phyloP scores from a whole-genome alignment of 2,113 vertebrate species.

The Calidris pygmaea region DNA sequence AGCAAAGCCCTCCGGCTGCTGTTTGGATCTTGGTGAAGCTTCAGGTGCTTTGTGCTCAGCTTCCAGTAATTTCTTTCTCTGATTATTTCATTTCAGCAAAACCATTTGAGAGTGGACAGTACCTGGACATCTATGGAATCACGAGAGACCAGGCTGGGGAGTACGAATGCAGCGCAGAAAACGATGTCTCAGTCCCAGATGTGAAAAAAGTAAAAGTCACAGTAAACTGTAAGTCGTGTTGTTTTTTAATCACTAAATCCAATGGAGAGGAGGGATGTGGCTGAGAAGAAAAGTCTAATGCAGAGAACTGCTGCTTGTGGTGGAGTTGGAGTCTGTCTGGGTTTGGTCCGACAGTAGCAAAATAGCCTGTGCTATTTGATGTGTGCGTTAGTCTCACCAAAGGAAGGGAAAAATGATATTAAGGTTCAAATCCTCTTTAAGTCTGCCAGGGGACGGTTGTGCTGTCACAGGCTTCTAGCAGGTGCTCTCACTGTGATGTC shows the following conservation, averaged over 20 bases:
- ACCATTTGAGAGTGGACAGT: slow-evolving; percentile 92
- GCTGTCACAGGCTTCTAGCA: not conserved
- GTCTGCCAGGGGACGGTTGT: not conserved
- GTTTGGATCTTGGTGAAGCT: not conserved
- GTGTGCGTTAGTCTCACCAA: no score
- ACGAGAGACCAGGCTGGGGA: slow-evolving; percentile 95
- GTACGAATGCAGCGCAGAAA: slow-evolving; percentile 94
- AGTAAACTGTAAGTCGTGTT: slow-evolving; percentile 93
- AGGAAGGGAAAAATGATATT: not conserved
- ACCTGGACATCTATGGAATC: slow-evolving; percentile 95
- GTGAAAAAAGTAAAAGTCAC: slow-evolving; percentile 93
- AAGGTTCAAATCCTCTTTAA: not conserved
- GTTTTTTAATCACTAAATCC: not conserved
- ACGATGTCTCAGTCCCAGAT: slow-evolving; percentile 92
- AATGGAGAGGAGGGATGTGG: not conserved
- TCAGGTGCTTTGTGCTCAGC: not conserved
- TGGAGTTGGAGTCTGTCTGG: not conserved
- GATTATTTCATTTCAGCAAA: slow-evolving; percentile 78
- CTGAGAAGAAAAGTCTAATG: not conserved
- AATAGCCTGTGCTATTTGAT: not conserved
- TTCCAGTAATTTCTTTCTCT: not conserved
- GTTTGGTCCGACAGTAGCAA: rapidly evolving
- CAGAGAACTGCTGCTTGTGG: not conserved
- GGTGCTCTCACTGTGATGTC: not conserved
- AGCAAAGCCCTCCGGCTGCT: not conserved